phyloP scores from a whole-genome alignment of 2,888 invertebrate species.

The Enchytraeus crypticus region DNA sequence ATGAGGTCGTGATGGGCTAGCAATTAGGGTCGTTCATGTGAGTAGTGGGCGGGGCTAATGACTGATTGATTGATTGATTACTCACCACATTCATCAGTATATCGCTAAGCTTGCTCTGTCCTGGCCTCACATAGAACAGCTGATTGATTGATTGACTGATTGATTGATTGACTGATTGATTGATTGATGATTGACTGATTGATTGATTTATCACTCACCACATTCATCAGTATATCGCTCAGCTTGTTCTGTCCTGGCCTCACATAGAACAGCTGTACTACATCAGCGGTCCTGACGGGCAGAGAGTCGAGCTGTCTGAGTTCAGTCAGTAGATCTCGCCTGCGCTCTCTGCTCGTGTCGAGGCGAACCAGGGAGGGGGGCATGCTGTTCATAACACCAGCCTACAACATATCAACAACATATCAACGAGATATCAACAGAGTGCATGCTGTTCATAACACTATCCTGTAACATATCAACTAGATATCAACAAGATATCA shows the following conservation, averaged over 20 bases:
- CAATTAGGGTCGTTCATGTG: too few species aligned
- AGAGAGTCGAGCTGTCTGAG: conserved; percentile 74
- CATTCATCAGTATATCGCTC: conserved; percentile 71
- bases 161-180: too few species aligned
- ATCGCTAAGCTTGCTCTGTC: conserved; percentile 67
- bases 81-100: conserved; percentile 67
- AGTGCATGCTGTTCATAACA: conserved; percentile 34
- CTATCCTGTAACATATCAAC: neutral
- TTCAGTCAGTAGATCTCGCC: conserved; percentile 64
- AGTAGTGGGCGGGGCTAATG: too few species aligned
- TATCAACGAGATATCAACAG: too few species aligned
- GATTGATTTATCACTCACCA: conserved; percentile 51
- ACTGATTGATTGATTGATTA: too few species aligned
- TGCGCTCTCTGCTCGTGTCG: conserved; percentile 53
- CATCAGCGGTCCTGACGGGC: conserved; percentile 77
- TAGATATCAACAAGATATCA: too few species aligned
- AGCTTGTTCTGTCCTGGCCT: conserved; percentile 72
- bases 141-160: too few species aligned
- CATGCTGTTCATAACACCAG: conserved; percentile 24
- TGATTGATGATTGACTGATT: too few species aligned
- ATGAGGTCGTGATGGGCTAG: too few species aligned
- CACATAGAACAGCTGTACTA: conserved; percentile 87
- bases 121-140: conserved; percentile 82
- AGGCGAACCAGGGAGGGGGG: conserved; percentile 61
- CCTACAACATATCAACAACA: neutral